Base-by-base conservation (phyloP, 2,797 vertebrate genomes). In the Gouania willdenowi region DNA sequence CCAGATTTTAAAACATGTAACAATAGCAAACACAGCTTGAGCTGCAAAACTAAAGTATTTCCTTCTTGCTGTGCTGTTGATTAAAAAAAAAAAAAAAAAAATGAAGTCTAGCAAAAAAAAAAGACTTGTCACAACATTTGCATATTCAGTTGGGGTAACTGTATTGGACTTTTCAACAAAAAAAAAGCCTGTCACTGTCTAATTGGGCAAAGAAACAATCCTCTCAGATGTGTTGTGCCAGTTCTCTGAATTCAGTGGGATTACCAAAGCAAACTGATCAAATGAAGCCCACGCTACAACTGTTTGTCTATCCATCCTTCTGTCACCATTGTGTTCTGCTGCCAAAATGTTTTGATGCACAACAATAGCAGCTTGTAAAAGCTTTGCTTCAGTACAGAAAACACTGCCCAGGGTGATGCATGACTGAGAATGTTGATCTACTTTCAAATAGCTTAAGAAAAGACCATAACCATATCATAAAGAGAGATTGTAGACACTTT, bases 231-330 rank as follows among this genome's bases (percentile, higher is more conserved):
- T 38, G n/a, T 30, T 9, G 14, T 16, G 10, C 33, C 25, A 46
- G 25, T 39, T 38, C 33, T 40, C 12, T 33, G 29, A 49, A 46
- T 36, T 34, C 30, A 33, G 26, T 40, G 20, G 8, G 23, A 12
- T 34, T 32, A 60, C 56, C 11, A 39, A 36, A 34, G 28, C 8
- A n/a, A 46, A 42, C 4, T 27, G 25, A 37, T 30, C 8, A 19
- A 29, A 66, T 30, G 14, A 44, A 40, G 41, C 47, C 41, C 16
- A 49, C 8, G 7, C 39, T 49, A 5, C 38, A 54, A 51, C 26
- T 51, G 38, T 53, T 46, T 34, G 20, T 48, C 38, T 7, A 14
- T 11, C 12, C 7, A 27, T 52, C 43, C 50, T 59, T 52, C 50
- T 52, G 28, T 26, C 36, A 36, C 20, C 23, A 27, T 31, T 20